Conservation (phyloP, 2,113 vertebrate genomes). For the Emberiza fucata region DNA sequence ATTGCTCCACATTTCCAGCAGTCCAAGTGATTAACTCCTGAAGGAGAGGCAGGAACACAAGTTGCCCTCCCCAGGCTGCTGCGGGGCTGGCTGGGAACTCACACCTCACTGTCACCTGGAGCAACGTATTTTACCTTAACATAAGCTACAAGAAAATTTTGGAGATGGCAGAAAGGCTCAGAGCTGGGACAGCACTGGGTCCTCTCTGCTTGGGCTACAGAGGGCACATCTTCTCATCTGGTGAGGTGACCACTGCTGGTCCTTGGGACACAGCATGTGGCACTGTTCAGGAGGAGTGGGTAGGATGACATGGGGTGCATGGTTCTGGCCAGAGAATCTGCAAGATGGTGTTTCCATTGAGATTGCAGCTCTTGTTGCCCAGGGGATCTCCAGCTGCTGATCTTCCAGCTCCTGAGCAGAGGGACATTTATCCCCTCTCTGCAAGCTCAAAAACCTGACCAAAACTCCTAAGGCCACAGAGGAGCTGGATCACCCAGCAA, state of each 20-base stretch:
- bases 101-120: neutral
- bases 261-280: constrained; percentile 1
- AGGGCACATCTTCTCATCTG: constrained; percentile 74
- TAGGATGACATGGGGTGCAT: fast-evolving
- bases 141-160: neutral
- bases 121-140: neutral
- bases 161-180: neutral
- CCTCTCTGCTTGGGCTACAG: constrained; percentile 38
- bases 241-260: constrained; percentile 70
- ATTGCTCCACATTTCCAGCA: constrained; percentile 23
- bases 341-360: constrained; percentile 60
- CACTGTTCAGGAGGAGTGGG: neutral
- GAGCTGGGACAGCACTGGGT: neutral
- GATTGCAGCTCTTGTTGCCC: neutral
- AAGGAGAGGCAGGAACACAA: neutral
- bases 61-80: neutral
- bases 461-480: neutral
- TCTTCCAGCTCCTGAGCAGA: neutral
- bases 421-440: neutral
- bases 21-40: neutral
- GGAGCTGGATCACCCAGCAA: neutral
- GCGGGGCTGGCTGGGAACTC: neutral
- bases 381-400: neutral
- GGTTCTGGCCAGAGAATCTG: constrained; percentile 8
- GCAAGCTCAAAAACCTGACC: neutral